Percentiles rank a stretch among this genome's conserved stretches.
Evolutionary conservation across 2,113 vertebrate genomes (phyloP).

Genomic region (Lanius ludovicianus): DNA sequence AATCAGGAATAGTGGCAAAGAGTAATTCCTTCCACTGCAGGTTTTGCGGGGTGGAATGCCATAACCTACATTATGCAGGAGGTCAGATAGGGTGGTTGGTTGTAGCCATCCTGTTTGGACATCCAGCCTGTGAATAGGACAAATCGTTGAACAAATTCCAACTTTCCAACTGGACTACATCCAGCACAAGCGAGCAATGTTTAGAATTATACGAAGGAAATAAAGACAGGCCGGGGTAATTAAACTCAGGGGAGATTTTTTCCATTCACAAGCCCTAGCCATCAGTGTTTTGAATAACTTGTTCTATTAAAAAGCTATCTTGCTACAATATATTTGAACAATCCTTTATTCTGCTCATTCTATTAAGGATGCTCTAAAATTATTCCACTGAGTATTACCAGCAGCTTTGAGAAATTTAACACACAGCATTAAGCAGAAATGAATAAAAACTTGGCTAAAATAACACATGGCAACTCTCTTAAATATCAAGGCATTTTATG

Average conservation of each 20-base stretch:
- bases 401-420: conserved; percentile 52
- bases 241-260: conserved; percentile 53
- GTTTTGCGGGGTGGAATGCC: not conserved
- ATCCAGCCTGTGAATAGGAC: not conserved
- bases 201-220: conserved; percentile 25
- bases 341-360: conserved; percentile 62
- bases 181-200: not conserved
- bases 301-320: conserved; percentile 56
- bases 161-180: not conserved
- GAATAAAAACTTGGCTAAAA: conserved; percentile 53
- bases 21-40: conserved; percentile 19
- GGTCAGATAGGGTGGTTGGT: not conserved
- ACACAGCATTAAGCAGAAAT: conserved; percentile 37
- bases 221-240: conserved; percentile 31
- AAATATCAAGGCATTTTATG: conserved; percentile 24
- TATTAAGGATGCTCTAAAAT: conserved; percentile 49
- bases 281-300: conserved; percentile 40
- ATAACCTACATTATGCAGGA: not conserved
- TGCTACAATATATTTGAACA: conserved; percentile 51
- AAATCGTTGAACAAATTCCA: not conserved
- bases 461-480: not conserved
- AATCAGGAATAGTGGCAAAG: not conserved
- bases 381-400: conserved; percentile 57
- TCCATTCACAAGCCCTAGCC: conserved; percentile 6
- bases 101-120: not conserved